A percentile compares a stretch with the other conserved stretches of the same genome.
phyloP scores from a whole-genome alignment of 1,140 invertebrate genomes.

The Drosophila paulistorum region DNA sequence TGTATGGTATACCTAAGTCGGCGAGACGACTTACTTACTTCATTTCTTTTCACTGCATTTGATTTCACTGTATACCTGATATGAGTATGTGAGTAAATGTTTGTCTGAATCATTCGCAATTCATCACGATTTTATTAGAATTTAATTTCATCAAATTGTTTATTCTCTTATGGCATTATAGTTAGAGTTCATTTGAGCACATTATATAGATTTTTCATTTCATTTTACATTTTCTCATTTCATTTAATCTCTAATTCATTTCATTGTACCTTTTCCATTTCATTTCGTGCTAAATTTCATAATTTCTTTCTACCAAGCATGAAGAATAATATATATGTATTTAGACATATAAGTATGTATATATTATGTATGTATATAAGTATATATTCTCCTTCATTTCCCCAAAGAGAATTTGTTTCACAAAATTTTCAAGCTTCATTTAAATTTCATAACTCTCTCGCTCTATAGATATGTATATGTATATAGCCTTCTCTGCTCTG shows the following conservation, averaged over 20 bases:
- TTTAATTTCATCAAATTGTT: no score
- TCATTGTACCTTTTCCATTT: constrained; percentile 18
- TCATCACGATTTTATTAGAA: no score
- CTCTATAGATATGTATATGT: constrained; percentile 1
- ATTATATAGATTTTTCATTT: neutral
- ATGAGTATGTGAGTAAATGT: no score
- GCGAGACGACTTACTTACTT: no score
- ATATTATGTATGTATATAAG: no score
- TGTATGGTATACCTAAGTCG: no score
- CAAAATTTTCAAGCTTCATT: constrained; percentile 19
- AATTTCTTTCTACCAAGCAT: neutral
- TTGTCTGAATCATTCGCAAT: no score
- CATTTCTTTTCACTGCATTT: neutral
- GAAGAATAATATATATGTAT: neutral
- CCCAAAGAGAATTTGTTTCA: constrained; percentile 11
- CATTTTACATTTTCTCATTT: neutral
- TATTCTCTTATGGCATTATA: neutral
- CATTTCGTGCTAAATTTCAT: constrained; percentile 6
- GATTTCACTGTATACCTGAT: no score
- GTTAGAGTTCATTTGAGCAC: neutral
- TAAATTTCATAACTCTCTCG: constrained; percentile 50
- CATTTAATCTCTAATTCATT: constrained; percentile 1
- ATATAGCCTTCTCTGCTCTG: constrained; percentile 6
- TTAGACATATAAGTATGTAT: neutral
- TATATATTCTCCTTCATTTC: neutral